Evolutionary conservation across 1,140 invertebrate species (phyloP).

Genomic region (Coboldia fuscipes): DNA sequence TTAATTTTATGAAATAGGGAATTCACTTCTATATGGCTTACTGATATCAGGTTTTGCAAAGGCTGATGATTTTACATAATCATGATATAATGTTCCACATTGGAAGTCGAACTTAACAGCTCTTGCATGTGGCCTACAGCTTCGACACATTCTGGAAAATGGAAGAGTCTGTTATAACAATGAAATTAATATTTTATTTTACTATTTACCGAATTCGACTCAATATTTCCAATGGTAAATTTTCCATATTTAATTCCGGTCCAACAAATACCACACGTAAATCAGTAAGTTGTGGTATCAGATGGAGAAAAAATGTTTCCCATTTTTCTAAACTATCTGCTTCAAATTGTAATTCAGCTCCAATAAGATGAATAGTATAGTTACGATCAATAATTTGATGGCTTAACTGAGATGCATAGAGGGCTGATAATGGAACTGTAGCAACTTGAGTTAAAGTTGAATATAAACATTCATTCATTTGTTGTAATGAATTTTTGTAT

Average conservation of each 20-base stretch:
- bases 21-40: slow-evolving; percentile 7
- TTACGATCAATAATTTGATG: slow-evolving; percentile 12
- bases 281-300: slow-evolving; percentile 27
- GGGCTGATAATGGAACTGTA: slow-evolving; percentile 35
- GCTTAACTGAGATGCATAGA: slow-evolving; percentile 30
- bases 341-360: slow-evolving; percentile 48
- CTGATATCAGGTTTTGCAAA: slow-evolving; percentile 27
- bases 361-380: slow-evolving; percentile 18
- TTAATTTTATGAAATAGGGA: not conserved
- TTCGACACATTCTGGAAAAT: slow-evolving; percentile 22
- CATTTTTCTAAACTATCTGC: slow-evolving; percentile 39
- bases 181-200: slow-evolving; percentile 1
- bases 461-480: slow-evolving; percentile 34
- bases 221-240: slow-evolving; percentile 26
- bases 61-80: slow-evolving; percentile 21
- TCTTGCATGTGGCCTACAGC: slow-evolving; percentile 22
- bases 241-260: slow-evolving; percentile 32
- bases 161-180: slow-evolving; percentile 3
- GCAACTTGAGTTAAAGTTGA: slow-evolving; percentile 36
- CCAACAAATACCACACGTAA: slow-evolving; percentile 37
- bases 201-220: slow-evolving; percentile 20
- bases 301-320: slow-evolving; percentile 45
- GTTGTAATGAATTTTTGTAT: slow-evolving; percentile 25
- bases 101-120: slow-evolving; percentile 28
- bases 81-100: slow-evolving; percentile 29